Evolutionary conservation across 2,797 vertebrate genomes (phyloP).

Genomic region (Cheirogaleus major): DNA sequence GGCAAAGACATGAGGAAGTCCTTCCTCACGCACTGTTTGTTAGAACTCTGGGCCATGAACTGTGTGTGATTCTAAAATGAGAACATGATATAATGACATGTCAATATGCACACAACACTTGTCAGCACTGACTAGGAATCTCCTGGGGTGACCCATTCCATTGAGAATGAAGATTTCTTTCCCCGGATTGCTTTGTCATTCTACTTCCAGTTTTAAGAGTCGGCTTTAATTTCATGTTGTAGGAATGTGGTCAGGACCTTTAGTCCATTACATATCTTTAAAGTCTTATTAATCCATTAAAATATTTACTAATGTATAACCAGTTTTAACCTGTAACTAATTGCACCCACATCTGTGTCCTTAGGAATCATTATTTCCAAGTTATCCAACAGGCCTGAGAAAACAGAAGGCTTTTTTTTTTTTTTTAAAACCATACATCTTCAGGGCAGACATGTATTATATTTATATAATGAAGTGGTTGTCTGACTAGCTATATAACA

Average conservation of each 20-base stretch:
- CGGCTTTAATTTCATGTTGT: slow-evolving; percentile 39
- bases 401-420: neutral
- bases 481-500: slow-evolving; percentile 69
- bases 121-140: neutral
- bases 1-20: neutral
- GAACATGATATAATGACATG: neutral
- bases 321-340: neutral
- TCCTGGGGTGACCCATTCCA: neutral
- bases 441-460: slow-evolving; percentile 30
- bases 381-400: neutral
- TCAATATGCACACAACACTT: neutral
- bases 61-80: neutral
- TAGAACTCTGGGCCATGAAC: neutral
- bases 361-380: neutral
- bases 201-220: neutral
- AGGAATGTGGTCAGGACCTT: neutral
- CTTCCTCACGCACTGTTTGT: neutral
- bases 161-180: neutral
- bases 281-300: slow-evolving; percentile 19
- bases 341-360: neutral
- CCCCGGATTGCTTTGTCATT: neutral
- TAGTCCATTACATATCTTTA: neutral
- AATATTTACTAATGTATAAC: neutral
- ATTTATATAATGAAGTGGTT: slow-evolving; percentile 65
- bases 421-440: neutral